phyloP scores from a whole-genome alignment of 2,888 invertebrate genomes.

The Augiades crinisus region DNA sequence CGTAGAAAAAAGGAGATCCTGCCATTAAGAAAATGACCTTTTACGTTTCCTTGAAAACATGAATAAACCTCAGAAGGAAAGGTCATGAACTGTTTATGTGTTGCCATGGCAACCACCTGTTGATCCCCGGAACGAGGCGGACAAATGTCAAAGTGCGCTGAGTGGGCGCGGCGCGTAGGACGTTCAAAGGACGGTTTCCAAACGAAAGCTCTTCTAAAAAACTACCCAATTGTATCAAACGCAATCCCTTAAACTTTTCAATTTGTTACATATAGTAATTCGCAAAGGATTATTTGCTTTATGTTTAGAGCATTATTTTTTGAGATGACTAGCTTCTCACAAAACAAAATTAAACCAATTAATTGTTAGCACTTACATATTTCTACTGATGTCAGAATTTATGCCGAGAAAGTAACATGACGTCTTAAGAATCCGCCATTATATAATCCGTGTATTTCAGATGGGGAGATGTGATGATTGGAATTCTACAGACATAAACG shows the following conservation, averaged over 20 bases:
- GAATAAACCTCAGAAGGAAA: constrained; percentile 39
- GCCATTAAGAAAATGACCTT: not conserved
- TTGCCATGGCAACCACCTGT: constrained; percentile 64
- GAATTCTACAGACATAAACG: too few species aligned
- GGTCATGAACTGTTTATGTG: constrained; percentile 48
- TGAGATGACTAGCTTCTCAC: too few species aligned
- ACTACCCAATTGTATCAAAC: not conserved
- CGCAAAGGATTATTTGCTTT: too few species aligned
- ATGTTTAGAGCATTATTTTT: too few species aligned
- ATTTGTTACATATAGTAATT: not conserved
- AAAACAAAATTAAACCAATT: too few species aligned
- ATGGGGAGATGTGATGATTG: too few species aligned
- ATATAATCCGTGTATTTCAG: too few species aligned
- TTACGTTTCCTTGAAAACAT: not conserved
- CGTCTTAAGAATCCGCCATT: too few species aligned
- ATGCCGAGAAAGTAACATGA: too few species aligned
- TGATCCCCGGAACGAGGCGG: constrained; percentile 41
- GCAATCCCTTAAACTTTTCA: not conserved
- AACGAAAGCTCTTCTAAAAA: constrained; percentile 6
- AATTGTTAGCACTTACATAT: too few species aligned
- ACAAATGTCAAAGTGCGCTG: constrained; percentile 58
- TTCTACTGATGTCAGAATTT: too few species aligned
- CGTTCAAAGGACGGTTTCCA: not conserved
- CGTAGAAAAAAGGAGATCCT: not conserved
- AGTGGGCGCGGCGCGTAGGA: constrained; percentile 34